Conservation (phyloP, 1,140 invertebrate genomes). For the Cepaea nemoralis region DNA sequence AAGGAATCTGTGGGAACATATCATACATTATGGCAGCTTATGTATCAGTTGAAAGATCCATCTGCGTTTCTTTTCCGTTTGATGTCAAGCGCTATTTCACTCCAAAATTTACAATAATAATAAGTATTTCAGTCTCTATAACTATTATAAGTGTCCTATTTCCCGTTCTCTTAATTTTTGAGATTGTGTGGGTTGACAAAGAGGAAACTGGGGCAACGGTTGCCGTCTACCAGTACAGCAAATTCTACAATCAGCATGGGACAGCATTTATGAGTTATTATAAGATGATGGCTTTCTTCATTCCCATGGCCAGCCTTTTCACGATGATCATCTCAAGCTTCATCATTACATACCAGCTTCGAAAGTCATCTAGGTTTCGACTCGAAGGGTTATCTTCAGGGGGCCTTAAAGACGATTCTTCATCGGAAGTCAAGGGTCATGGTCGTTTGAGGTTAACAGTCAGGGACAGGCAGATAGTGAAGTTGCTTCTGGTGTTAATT, state of each 20-base stretch:
- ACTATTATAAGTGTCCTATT: not conserved
- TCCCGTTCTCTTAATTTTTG: not conserved
- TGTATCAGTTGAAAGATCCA: not conserved
- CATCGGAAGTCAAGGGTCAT: not conserved
- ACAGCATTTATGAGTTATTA: not conserved
- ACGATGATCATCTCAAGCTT: not conserved
- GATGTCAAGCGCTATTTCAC: not conserved
- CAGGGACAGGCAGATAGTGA: not conserved
- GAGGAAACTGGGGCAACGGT: not conserved
- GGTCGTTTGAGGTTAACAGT: not conserved
- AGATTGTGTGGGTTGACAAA: not conserved
- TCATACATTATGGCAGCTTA: constrained; percentile 13
- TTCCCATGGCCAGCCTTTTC: constrained; percentile 1
- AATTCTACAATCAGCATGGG: not conserved
- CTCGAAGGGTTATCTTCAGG: too few species aligned
- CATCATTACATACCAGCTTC: not conserved
- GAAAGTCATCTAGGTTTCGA: not conserved
- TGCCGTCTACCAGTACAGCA: not conserved
- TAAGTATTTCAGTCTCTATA: not conserved
- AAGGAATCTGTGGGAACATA: not conserved
- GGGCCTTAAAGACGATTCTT: not conserved
- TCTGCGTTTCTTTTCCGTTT: constrained; percentile 22
- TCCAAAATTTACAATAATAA: not conserved
- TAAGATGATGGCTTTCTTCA: not conserved
- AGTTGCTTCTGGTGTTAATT: not conserved